Evolutionary conservation across 2,888 invertebrate species (phyloP).

Genomic region (Tetramorium bicarinatum): DNA sequence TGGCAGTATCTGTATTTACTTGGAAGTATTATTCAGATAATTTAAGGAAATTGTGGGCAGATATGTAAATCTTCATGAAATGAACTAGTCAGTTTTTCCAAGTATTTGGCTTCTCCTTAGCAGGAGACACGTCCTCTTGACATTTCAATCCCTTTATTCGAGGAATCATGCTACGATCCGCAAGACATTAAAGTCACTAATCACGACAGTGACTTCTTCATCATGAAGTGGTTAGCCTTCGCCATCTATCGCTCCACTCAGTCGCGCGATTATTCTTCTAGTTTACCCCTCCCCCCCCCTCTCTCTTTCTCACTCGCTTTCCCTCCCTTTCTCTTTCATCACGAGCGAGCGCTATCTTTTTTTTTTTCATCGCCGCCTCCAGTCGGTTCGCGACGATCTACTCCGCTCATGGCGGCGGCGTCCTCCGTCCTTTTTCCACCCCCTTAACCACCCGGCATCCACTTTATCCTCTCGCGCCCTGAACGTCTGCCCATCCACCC

Average conservation of each 20-base stretch:
- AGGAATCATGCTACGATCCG: not conserved
- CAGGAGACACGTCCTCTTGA: not conserved
- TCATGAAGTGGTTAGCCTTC: slow-evolving; percentile 2
- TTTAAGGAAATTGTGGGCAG: not conserved
- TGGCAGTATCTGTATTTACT: not conserved
- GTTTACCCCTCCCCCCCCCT: slow-evolving; percentile 27
- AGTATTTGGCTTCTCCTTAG: not conserved
- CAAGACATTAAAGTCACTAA: slow-evolving; percentile 68
- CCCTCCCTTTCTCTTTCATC: not conserved
- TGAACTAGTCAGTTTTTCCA: not conserved
- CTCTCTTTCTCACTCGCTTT: not conserved
- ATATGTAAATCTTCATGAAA: not conserved
- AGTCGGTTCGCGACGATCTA: slow-evolving; percentile 43
- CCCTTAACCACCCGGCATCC: slow-evolving; percentile 35
- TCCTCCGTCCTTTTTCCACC: slow-evolving; percentile 64
- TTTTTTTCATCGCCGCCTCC: slow-evolving; percentile 14
- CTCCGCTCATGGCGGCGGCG: slow-evolving; percentile 37
- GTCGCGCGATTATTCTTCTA: slow-evolving; percentile 80
- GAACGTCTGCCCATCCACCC: slow-evolving; percentile 56
- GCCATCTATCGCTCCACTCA: slow-evolving; percentile 76
- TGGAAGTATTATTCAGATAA: not conserved
- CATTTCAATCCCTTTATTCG: not conserved
- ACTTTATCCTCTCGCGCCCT: slow-evolving; percentile 56
- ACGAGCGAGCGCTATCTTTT: slow-evolving; percentile 5
- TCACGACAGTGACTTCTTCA: slow-evolving; percentile 60